Evolutionary conservation across 1,140 invertebrate genomes (phyloP).

Genomic region (Drosophila gunungcola): DNA sequence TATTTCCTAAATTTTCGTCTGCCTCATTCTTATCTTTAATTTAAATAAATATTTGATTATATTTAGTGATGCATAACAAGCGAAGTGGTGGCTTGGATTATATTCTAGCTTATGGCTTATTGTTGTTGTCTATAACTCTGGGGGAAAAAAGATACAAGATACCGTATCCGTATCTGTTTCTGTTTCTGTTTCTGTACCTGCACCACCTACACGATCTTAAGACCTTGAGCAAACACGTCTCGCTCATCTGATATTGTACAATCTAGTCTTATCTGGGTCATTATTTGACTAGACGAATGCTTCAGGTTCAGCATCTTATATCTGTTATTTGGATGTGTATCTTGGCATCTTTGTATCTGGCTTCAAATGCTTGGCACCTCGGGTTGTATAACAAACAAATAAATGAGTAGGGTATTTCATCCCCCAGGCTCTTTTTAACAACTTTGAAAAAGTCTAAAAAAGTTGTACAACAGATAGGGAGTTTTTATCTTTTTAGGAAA

Average conservation of each 20-base stretch:
- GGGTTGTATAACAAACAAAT: constrained; percentile 12
- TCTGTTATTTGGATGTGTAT: constrained; percentile 15
- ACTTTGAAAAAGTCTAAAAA: not conserved
- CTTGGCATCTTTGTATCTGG: not conserved
- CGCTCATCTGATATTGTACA: constrained; percentile 47
- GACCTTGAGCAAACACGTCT: constrained; percentile 12
- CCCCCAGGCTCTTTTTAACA: not conserved
- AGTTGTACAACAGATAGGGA: not conserved
- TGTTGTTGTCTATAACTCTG: constrained; percentile 14
- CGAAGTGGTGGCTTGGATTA: not conserved
- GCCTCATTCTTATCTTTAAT: no score
- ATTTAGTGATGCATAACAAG: constrained; percentile 18
- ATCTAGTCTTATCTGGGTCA: constrained; percentile 70
- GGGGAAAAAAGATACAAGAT: constrained; percentile 4
- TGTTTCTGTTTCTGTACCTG: constrained; percentile 26
- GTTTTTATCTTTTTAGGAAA: not conserved
- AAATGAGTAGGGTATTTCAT: not conserved
- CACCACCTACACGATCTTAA: constrained; percentile 6
- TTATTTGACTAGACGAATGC: constrained; percentile 50
- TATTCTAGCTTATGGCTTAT: constrained; percentile 1
- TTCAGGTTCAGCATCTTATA: constrained; percentile 34
- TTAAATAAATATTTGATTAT: not conserved
- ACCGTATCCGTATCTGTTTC: constrained; percentile 29
- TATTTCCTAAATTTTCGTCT: no score
- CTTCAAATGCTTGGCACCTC: constrained; percentile 27